Evolutionary conservation across 1,140 invertebrate species (phyloP), one percentile per base, ranked within the genome.

Genomic region (Drosophila sp.): DNA sequence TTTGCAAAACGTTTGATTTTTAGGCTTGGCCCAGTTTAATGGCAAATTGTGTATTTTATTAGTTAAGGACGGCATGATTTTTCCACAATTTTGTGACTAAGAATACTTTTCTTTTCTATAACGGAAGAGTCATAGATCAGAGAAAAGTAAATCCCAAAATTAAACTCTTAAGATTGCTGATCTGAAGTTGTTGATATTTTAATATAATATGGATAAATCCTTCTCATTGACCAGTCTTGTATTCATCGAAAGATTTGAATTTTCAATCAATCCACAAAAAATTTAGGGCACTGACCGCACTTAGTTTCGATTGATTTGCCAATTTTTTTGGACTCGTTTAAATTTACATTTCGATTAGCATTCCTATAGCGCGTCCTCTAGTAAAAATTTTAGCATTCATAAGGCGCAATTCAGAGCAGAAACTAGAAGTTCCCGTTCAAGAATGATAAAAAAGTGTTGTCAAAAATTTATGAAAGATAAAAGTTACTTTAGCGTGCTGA

Each of bases 291-390:
- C 23, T 50, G 44, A 27, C 44, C 44, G 44, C 2, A 50, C 23
- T 27, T 3, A 27, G 23, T 50, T 50, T 50, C 44, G 27, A 50
- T 50, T 50, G 7, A 50, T 27, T 27, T 27, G 17, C 6, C 44
- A 47, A 38, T 11, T 38, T 38, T 10, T 38, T 11, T 17, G 11
- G 44, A 25, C 23, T 50, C 23, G 7, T 50, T 50, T 50, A 23
- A 47, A 50, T 50, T 50, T 50, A 50, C 44, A 50, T 50, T 27
- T n/a, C 25, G 23, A 10, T 50, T 50, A 50, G 44, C 44, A 50
- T 50, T 50, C n/a, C 44, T 10, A 27, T 27, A 1, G 44, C 23
- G 44, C 27, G 25, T 17, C 7, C 5, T 23, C 1, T 38, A 10
- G 4, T 27, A 50, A 50, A 27, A 50, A 27, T 50, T 50, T 50